Conservation (phyloP, 2,797 vertebrate genomes). For the Sebastes flavidus region DNA sequence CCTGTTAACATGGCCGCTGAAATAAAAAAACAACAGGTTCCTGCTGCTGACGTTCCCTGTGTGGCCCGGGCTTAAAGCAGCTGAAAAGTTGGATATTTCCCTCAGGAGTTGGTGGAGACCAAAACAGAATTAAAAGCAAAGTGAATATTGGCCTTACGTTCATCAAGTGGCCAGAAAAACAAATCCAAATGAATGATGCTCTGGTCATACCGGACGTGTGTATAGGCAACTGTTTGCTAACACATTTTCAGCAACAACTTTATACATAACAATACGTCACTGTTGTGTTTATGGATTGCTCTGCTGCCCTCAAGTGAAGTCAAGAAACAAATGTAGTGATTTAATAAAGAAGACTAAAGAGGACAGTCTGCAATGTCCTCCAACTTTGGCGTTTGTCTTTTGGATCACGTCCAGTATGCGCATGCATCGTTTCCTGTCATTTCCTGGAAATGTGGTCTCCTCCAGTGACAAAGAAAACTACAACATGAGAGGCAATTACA, state of each 20-base stretch:
- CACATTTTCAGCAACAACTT: not conserved
- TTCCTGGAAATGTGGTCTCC: not conserved
- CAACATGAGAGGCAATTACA: not conserved
- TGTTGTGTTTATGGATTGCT: not conserved
- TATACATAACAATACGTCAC: not conserved
- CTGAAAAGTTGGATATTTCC: no score
- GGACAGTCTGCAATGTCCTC: not conserved
- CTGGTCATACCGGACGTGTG: not conserved
- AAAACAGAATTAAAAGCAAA: not conserved
- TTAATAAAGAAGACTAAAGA: no score
- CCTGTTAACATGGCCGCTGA: no score
- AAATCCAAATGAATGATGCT: not conserved
- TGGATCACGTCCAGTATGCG: not conserved
- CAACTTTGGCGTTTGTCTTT: not conserved
- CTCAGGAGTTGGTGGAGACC: no score
- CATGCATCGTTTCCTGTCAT: not conserved
- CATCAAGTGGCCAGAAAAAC: not conserved
- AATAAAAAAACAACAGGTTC: no score
- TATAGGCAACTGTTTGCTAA: not conserved
- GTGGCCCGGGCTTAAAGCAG: no score
- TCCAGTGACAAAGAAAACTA: not conserved
- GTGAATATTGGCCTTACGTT: not conserved
- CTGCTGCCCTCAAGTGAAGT: not conserved
- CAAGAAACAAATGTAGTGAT: no score
- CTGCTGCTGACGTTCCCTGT: no score